phyloP scores from a whole-genome alignment of 2,888 invertebrate genomes.

The Drosophila aldrichi region DNA sequence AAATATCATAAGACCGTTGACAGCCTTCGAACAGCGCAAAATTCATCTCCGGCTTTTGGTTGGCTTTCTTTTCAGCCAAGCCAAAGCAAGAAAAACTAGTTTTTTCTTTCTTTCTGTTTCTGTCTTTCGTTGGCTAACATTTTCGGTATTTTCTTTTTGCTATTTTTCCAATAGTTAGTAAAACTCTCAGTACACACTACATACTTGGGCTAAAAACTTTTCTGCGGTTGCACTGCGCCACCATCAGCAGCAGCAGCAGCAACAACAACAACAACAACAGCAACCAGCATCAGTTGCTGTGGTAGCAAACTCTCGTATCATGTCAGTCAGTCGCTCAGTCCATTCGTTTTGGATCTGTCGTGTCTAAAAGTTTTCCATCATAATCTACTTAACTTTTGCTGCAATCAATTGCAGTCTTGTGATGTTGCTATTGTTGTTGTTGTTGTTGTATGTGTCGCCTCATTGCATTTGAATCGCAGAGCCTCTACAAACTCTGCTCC shows the following conservation, averaged over 20 bases:
- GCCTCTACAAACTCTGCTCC: slow-evolving; percentile 52
- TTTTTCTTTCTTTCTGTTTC: slow-evolving; percentile 25
- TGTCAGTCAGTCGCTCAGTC: slow-evolving; percentile 29
- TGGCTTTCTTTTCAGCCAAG: slow-evolving; percentile 40
- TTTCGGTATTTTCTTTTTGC: slow-evolving; percentile 25
- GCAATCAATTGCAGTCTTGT: slow-evolving; percentile 76
- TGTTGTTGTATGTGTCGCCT: slow-evolving; percentile 53
- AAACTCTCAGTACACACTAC: slow-evolving; percentile 48
- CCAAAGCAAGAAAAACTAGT: slow-evolving; percentile 47
- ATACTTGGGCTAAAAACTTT: slow-evolving; percentile 54
- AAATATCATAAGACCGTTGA: slow-evolving; percentile 54
- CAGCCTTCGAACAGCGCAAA: slow-evolving; percentile 40
- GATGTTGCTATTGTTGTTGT: slow-evolving; percentile 30
- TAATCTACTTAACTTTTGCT: slow-evolving; percentile 81
- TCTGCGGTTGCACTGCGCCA: slow-evolving; percentile 33
- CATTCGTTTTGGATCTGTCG: slow-evolving; percentile 26
- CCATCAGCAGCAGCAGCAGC: slow-evolving; percentile 9
- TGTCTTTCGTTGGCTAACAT: neutral
- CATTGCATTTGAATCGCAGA: slow-evolving; percentile 70
- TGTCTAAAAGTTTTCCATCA: slow-evolving; percentile 75
- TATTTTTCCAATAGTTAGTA: slow-evolving; percentile 44
- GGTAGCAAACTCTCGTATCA: slow-evolving; percentile 54
- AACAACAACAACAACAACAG: slow-evolving; percentile 10
- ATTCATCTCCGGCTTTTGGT: slow-evolving; percentile 25
- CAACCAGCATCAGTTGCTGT: slow-evolving; percentile 15